phyloP scores from a whole-genome alignment of 1,140 invertebrate genomes.

The Drosophila ohnishii region DNA sequence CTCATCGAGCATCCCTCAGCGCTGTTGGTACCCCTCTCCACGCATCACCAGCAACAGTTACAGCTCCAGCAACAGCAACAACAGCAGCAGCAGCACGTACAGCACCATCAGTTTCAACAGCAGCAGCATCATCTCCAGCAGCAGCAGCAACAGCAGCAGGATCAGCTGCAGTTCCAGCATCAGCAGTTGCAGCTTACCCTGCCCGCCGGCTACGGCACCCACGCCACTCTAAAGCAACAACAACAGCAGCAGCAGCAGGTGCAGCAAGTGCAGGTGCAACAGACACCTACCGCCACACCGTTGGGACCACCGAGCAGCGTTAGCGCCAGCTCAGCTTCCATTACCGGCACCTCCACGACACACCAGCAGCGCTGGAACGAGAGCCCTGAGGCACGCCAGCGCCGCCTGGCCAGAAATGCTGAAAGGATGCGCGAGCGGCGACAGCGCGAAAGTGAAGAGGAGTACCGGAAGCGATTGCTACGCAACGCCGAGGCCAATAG shows the following conservation, averaged over 20 bases:
- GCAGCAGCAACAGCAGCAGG: conserved; percentile 54
- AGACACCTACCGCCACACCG: conserved; percentile 61
- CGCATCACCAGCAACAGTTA: conserved; percentile 72
- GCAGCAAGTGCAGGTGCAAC: conserved; percentile 62
- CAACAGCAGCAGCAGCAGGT: conserved; percentile 64
- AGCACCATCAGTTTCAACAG: conserved; percentile 50
- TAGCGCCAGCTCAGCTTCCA: conserved; percentile 54
- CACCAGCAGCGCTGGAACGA: conserved; percentile 82
- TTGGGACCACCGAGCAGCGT: conserved; percentile 61
- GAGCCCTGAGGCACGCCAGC: conserved; percentile 78
- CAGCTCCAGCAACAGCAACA: conserved; percentile 70
- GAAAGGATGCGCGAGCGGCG: conserved; percentile 82
- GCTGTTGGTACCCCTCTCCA: conserved; percentile 76
- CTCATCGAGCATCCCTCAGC: conserved; percentile 80
- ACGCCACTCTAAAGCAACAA: conserved; percentile 62
- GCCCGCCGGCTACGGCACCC: conserved; percentile 43
- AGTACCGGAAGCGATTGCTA: conserved; percentile 75
- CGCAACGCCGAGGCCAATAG: conserved; percentile 82
- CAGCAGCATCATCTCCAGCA: conserved; percentile 54
- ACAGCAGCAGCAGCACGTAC: conserved; percentile 53
- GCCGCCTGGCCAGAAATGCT: conserved; percentile 82
- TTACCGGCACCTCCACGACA: conserved; percentile 42
- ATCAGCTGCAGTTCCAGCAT: conserved; percentile 61
- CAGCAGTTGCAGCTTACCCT: conserved; percentile 61
- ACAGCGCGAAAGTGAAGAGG: conserved; percentile 80